A percentile compares a stretch with the other conserved stretches of the same genome.
Conservation (phyloP, 1,140 invertebrate species). For the Drosophila grimshawi region DNA sequence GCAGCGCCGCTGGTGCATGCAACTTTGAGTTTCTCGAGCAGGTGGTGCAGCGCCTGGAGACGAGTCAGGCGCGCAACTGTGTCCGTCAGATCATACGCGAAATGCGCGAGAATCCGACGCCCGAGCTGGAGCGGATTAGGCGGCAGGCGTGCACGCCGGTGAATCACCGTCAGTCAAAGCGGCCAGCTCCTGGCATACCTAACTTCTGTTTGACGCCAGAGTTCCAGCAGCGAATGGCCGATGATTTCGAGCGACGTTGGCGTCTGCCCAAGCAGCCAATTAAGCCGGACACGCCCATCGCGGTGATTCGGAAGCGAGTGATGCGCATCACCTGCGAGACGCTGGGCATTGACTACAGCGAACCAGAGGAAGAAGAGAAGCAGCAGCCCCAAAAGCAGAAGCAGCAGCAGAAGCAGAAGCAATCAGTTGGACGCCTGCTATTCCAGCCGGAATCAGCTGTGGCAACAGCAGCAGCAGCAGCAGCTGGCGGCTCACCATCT, state of each 20-base stretch:
- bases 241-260: slow-evolving; percentile 77
- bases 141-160: slow-evolving; percentile 75
- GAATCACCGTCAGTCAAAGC: slow-evolving; percentile 46
- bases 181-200: slow-evolving; percentile 65
- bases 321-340: slow-evolving; percentile 77
- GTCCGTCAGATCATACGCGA: slow-evolving; percentile 76
- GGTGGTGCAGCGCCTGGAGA: slow-evolving; percentile 61
- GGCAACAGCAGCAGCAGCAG: background rate
- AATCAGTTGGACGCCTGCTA: slow-evolving; percentile 24
- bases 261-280: slow-evolving; percentile 73
- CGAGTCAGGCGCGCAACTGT: slow-evolving; percentile 65
- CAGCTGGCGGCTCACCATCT: slow-evolving; percentile 24
- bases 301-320: slow-evolving; percentile 70
- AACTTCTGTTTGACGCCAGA: slow-evolving; percentile 78
- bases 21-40: slow-evolving; percentile 76
- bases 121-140: slow-evolving; percentile 75
- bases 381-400: background rate
- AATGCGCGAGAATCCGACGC: slow-evolving; percentile 78
- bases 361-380: background rate
- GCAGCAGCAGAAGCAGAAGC: background rate
- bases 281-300: slow-evolving; percentile 72
- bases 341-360: slow-evolving; percentile 67
- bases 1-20: slow-evolving; percentile 28
- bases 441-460: slow-evolving; percentile 33
- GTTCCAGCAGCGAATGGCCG: slow-evolving; percentile 79